These are phyloP conservation scores for Scophthalmus maximus DNA, from an alignment of 2,113 vertebrate genomes.

Conservation along the genomic window DNA sequence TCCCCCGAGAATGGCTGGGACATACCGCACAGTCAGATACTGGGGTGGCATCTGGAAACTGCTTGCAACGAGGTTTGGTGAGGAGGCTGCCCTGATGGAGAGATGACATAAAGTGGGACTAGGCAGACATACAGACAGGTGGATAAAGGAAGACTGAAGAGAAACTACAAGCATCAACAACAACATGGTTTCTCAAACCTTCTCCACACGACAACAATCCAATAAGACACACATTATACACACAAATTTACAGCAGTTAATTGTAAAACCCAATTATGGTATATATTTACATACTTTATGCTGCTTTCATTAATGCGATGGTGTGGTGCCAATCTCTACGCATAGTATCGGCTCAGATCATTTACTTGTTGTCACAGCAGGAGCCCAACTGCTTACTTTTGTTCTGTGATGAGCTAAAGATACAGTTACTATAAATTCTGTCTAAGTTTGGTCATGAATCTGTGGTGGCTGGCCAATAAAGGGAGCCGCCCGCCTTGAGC, in stretches of 20 bases:
- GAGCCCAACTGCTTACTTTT: no score
- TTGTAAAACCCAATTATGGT: background rate
- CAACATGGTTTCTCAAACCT: constrained; percentile 15
- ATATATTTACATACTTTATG: background rate
- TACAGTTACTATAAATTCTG: no score
- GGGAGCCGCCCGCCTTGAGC: no score
- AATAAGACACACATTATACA: constrained; percentile 19
- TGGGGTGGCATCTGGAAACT: constrained; percentile 84
- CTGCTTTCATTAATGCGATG: background rate
- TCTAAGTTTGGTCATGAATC: no score
- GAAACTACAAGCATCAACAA: constrained; percentile 22
- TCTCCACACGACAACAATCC: constrained; percentile 9
- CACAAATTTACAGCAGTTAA: background rate
- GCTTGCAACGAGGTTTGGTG: constrained; percentile 86
- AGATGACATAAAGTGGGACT: constrained; percentile 84
- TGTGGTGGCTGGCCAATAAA: no score
- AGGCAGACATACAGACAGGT: constrained; percentile 68
- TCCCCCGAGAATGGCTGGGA: constrained; percentile 74
- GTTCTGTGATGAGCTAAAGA: no score
- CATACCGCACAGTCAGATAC: constrained; percentile 88
- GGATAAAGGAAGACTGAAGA: constrained; percentile 48
- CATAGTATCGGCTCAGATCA: no score
- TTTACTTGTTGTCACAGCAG: no score
- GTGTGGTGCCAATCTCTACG: background rate
- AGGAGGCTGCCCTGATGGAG: constrained; percentile 88